phyloP scores from a whole-genome alignment of 2,797 vertebrate genomes.

The Cetoscarus ocellatus region DNA sequence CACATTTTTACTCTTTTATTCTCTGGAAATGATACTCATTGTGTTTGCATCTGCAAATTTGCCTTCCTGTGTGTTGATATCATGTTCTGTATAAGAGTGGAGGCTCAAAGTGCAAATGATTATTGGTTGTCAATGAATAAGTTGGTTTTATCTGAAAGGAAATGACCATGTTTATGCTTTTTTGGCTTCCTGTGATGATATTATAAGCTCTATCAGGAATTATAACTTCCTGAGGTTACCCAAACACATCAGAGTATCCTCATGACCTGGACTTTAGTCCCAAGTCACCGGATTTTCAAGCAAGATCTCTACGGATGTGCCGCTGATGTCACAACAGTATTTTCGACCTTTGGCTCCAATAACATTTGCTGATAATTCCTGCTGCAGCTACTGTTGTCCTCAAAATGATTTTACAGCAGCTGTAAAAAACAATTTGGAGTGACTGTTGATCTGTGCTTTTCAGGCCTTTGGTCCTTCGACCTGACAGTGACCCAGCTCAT shows the following conservation, averaged over 20 bases:
- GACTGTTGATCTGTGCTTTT: conserved; percentile 27
- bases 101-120: conserved; percentile 4
- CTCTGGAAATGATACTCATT: too few relatives aligned
- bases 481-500: conserved; percentile 98
- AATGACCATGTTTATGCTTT: not conserved
- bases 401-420: conserved; percentile 29
- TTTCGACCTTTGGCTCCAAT: conserved; percentile 77
- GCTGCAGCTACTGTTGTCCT: conserved; percentile 23
- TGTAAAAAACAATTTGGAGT: conserved; percentile 34
- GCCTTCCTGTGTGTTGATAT: not conserved
- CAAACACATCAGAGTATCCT: not conserved
- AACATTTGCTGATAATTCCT: conserved; percentile 25
- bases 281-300: conserved; percentile 13
- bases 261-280: conserved; percentile 39
- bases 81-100: not conserved
- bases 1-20: too few relatives aligned
- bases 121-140: too few relatives aligned
- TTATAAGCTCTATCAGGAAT: not conserved
- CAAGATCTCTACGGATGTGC: not conserved
- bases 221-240: conserved; percentile 39
- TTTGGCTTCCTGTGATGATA: conserved; percentile 31
- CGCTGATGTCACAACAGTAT: conserved; percentile 49
- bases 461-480: conserved; percentile 99
- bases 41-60: too few relatives aligned
- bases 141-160: conserved; percentile 4